Evolutionary conservation across 23 tunicate genomes (phyloP), one percentile per base, ranked within the genome.

Genomic region (Halocynthia aurantium): DNA sequence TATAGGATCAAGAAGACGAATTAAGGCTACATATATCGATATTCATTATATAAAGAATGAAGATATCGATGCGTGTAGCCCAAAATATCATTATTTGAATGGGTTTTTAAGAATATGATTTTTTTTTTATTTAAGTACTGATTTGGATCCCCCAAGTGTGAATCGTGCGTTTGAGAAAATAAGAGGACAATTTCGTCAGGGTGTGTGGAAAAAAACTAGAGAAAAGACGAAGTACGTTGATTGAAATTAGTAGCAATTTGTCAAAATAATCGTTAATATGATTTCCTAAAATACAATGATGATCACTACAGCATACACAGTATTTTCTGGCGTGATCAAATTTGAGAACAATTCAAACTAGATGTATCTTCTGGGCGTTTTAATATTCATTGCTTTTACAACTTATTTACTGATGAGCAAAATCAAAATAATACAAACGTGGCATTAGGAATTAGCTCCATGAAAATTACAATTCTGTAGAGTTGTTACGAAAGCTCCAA

Each of bases 121-220:
- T 22, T 61, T 52, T 0, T 60, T 61, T 55, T 69, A 19, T 57
- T 6, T 5, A 51, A 82, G 86, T 80, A 62, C 86, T 8, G 86
- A 82, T 9, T 20, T 6, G 55, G 61, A 54, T 57, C 62, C 66
- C 0, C 86, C 77, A 0, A 82, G 86, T 73, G 80, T 82, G 52
- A 82, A 82, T 63, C 52, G 80, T 52, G 80, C 79, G 17, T 73
- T 82, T 62, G 80, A 74, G 40, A 15, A 68, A 6, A 82, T 82
- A 64, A 20, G 44, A n/a, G 57, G 44, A 6, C 55, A 77, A 21
- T 40, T 77, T 49, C 57, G 57, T 13, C 62, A 20, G 13, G 79
- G 79, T 8, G 5, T 8, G 22, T 65, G 70, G 70, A 65, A 65
- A 15, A 65, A 65, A 65, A 5, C 31, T 15, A 40, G 63, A 58